Percentiles rank a stretch among this genome's conserved stretches.
These are phyloP conservation scores for Micromesistius poutassou DNA, from an alignment of 2,797 vertebrate genomes.

Conservation along the genomic window DNA sequence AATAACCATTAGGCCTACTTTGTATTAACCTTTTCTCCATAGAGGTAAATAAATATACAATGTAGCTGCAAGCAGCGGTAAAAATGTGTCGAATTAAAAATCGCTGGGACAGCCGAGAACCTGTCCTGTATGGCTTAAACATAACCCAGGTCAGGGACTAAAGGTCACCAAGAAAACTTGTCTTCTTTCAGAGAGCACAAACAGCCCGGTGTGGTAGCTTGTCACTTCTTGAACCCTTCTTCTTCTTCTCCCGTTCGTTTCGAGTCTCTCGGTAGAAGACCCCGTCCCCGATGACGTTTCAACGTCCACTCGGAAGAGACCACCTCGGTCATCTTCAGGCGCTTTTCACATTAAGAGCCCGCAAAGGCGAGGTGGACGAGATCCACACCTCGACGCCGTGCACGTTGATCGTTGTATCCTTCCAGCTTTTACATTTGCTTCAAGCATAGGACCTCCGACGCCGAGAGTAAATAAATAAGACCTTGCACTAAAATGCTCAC, in stretches of 20 bases:
- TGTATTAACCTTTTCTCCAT: neutral
- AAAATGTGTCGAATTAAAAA: neutral
- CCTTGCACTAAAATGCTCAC: neutral
- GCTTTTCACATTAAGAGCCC: neutral
- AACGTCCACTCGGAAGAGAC: neutral
- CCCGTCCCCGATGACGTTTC: neutral
- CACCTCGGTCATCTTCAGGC: neutral
- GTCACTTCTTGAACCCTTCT: neutral
- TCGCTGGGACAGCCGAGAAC: neutral
- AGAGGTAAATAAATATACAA: neutral
- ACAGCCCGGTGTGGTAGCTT: neutral
- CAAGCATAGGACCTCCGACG: neutral
- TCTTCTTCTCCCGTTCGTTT: neutral
- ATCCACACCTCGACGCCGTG: neutral
- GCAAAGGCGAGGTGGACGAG: neutral
- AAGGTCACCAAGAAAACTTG: neutral
- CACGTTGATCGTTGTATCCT: neutral
- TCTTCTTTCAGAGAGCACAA: neutral
- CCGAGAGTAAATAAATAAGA: neutral
- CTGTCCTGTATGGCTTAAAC: neutral
- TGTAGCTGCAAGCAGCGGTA: neutral
- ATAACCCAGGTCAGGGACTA: neutral
- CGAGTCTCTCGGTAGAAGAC: neutral
- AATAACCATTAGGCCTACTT: neutral
- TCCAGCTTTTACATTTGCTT: neutral